phyloP scores from a whole-genome alignment of 2,113 vertebrate species.

The Phyllostomus discolor region DNA sequence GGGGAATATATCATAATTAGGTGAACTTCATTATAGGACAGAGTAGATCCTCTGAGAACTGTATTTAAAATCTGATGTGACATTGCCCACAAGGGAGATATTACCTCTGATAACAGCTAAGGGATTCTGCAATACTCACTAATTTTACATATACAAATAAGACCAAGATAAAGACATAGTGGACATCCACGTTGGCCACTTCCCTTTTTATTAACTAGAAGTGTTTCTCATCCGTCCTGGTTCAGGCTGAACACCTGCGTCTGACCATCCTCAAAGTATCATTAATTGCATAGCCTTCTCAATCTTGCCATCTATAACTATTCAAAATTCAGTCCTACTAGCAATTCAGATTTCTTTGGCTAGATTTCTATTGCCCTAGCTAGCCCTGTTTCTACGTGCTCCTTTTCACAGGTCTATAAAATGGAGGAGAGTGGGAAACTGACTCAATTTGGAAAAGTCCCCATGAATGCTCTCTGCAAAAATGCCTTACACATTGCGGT shows the following conservation, averaged over 20 bases:
- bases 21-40: background rate
- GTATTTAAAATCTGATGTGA: background rate
- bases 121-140: background rate
- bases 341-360: background rate
- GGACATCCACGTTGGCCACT: rapidly evolving
- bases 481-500: background rate
- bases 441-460: background rate
- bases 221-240: background rate
- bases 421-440: background rate
- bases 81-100: background rate
- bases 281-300: background rate
- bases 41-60: background rate
- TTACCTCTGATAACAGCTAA: background rate
- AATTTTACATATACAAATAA: background rate
- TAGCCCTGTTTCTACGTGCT: background rate
- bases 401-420: background rate
- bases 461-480: background rate
- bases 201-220: background rate
- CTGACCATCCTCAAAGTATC: background rate
- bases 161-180: background rate
- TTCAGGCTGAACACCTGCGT: background rate
- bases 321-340: background rate
- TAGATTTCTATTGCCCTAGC: background rate
- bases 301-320: background rate
- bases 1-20: conserved; percentile 15